Base-by-base conservation (phyloP, 2,888 invertebrate species). In the Lasioglossum calceatum region DNA sequence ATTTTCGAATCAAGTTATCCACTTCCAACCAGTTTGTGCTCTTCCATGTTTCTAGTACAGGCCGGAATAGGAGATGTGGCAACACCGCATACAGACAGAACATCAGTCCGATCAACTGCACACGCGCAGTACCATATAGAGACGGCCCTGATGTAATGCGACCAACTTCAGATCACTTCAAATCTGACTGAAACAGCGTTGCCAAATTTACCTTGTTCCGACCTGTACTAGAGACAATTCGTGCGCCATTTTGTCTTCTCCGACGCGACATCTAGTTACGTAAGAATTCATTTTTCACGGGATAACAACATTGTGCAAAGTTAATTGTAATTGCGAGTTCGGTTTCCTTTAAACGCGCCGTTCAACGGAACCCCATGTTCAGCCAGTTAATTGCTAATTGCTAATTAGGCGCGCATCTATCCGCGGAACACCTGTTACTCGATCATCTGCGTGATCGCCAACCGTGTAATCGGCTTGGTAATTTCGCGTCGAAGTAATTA, bases 401-500 rank as follows among this genome's bases (percentile, higher is more conserved):
- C 64, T 64, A 64, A 64, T 64, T 64, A 64, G 12, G 4, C 39
- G 32, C 19, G 14, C 12, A n/a, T 44, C 39, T 42, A 23, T 2
- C n/a, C 27, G 36, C n/a, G 32, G 42, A 36, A 54, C 42, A 54
- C 47, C 64, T 47, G 64, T 74, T 58, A 74, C 42, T 16, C 42
- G 47, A 73, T 39, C 32, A 14, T 8, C 16, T 16, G 67, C 73
- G 44, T 58, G 39, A 19, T 64, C 42, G 44, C n/a, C n/a, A 64
- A 14, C 1, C 32, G 77, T 64, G 32, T 61, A 71, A 73, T n/a
- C 42, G 50, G 7, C 23, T n/a, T 12, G 50, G 70, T 39, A 73
- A 71, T 64, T 71, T 70, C 39, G 23, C 32, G 36, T 23, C 36
- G 61, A 36, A 61, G 67, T 74, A 67, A 82, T 82, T 79, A n/a